phyloP scores from a whole-genome alignment of 2,888 invertebrate genomes.

The Drosophila colorata region DNA sequence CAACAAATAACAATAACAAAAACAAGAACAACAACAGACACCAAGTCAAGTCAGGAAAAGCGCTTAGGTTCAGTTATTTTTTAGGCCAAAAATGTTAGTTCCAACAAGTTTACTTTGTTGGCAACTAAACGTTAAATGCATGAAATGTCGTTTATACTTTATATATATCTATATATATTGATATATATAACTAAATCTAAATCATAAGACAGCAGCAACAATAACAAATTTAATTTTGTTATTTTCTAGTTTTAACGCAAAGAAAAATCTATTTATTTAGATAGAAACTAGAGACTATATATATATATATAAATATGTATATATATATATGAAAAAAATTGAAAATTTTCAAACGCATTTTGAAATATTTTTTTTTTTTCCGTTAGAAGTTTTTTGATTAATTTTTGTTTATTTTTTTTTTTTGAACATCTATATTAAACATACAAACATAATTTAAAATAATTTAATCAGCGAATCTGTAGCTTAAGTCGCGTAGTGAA shows the following conservation, averaged over 20 bases:
- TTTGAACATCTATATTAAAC: constrained; percentile 6
- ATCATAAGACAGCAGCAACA: constrained; percentile 13
- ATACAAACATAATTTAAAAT: constrained; percentile 9
- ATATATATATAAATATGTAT: neutral
- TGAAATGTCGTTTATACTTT: constrained; percentile 36
- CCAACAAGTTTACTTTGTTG: neutral
- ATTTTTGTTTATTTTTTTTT: constrained; percentile 10
- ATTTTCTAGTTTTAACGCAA: constrained; percentile 5
- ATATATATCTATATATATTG: constrained; percentile 26
- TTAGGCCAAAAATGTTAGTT: neutral
- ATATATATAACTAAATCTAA: constrained; percentile 3
- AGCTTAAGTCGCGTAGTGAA: neutral
- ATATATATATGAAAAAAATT: constrained; percentile 5
- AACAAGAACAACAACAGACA: constrained; percentile 15
- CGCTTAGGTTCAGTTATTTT: constrained; percentile 22
- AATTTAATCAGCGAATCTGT: constrained; percentile 21
- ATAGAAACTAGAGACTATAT: constrained; percentile 10
- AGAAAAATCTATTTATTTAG: constrained; percentile 42
- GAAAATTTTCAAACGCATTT: constrained; percentile 33
- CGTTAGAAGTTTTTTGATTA: constrained; percentile 9
- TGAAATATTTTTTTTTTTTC: constrained; percentile 28
- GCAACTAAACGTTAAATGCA: constrained; percentile 9
- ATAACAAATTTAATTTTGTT: constrained; percentile 11
- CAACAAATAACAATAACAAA: constrained; percentile 3
- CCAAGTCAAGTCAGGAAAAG: constrained; percentile 19